Conservation (phyloP, 2,888 invertebrate genomes). For the Pediacus dermestoides region DNA sequence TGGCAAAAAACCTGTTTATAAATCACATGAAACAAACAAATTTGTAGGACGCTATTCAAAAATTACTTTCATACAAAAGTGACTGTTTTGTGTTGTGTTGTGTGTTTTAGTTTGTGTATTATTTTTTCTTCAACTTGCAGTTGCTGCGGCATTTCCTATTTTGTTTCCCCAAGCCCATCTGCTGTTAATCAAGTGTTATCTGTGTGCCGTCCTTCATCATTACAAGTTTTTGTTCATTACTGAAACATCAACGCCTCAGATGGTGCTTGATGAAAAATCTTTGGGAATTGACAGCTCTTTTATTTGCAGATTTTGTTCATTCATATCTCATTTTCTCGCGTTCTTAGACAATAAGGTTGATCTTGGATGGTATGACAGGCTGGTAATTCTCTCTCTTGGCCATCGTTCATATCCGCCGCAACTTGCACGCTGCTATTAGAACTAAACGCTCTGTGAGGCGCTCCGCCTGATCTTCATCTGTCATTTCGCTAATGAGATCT, state of each 20-base stretch:
- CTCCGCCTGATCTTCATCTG: conserved; percentile 48
- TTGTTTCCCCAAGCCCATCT: too few species aligned
- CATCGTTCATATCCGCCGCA: conserved; percentile 15
- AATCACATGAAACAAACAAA: too few species aligned
- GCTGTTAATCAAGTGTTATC: too few species aligned
- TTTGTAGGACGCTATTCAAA: too few species aligned
- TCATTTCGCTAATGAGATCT: conserved; percentile 48
- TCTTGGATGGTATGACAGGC: conserved; percentile 37
- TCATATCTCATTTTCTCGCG: conserved; percentile 50
- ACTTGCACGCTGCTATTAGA: conserved; percentile 19
- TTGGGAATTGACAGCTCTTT: conserved; percentile 50
- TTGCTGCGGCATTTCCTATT: too few species aligned
- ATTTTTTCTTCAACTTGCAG: too few species aligned
- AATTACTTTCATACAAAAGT: too few species aligned
- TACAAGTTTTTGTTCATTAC: conserved; percentile 50
- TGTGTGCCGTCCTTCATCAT: conserved; percentile 48
- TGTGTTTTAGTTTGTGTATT: too few species aligned
- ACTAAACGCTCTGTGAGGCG: conserved; percentile 8
- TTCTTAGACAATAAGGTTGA: conserved; percentile 29
- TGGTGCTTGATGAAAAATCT: conserved; percentile 51
- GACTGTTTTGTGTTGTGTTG: too few species aligned
- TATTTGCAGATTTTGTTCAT: conserved; percentile 51
- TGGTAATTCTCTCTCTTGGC: conserved; percentile 40
- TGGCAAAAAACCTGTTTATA: too few species aligned
- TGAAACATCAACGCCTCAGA: conserved; percentile 46